Conservation (phyloP, 37 sponge, comb jelly and placozoan genomes). For the Trichoplax adhaerens region DNA sequence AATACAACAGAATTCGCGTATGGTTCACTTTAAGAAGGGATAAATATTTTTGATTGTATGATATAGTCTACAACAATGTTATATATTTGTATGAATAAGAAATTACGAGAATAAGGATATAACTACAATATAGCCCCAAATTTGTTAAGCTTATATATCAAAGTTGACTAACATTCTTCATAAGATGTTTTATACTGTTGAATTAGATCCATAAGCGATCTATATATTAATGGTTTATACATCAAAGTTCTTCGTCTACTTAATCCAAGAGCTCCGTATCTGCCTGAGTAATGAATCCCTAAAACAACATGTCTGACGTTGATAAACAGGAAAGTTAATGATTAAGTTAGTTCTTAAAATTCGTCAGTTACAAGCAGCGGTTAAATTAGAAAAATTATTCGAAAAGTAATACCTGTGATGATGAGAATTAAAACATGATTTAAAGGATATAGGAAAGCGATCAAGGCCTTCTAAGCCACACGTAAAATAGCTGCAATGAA, state of each 20-base stretch:
- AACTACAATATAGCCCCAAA: neutral
- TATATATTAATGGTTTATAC: conserved; percentile 65
- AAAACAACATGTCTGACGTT: conserved; percentile 66
- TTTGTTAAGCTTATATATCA: no score
- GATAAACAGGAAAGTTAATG: neutral
- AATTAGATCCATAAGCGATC: conserved; percentile 40
- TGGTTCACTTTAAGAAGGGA: conserved; percentile 38
- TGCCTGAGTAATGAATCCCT: conserved; percentile 36
- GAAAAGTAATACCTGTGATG: no score
- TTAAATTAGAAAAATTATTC: no score
- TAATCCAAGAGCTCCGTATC: conserved; percentile 77
- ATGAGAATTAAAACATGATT: neutral
- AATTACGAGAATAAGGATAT: neutral
- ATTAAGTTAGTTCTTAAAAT: neutral
- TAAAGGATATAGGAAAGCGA: conserved; percentile 1
- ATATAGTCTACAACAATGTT: neutral
- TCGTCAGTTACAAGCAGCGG: no score
- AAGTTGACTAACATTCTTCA: conserved; percentile 33
- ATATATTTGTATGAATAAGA: neutral
- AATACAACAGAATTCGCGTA: neutral
- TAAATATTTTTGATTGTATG: neutral
- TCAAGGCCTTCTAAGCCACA: neutral
- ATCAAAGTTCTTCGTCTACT: conserved; percentile 72
- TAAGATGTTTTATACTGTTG: conserved; percentile 43
- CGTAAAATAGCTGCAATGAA: neutral